phyloP scores from a whole-genome alignment of 2,888 invertebrate species.

The Selenia dentaria region DNA sequence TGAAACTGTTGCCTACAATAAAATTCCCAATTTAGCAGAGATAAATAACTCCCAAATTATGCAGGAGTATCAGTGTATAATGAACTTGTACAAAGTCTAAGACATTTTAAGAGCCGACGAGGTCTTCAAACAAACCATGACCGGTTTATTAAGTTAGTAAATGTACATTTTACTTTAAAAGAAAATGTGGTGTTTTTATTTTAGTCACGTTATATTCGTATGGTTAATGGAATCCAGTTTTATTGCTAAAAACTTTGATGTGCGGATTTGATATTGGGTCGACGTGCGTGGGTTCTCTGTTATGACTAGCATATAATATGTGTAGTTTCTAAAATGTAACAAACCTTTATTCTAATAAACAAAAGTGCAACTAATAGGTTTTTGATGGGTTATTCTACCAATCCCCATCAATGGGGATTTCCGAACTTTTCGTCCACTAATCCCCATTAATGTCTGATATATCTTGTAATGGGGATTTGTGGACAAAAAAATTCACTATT shows the following conservation, averaged over 20 bases:
- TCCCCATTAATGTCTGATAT: no score
- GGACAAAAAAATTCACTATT: no score
- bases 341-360: no score
- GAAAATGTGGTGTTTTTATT: slow-evolving; percentile 16
- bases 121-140: slow-evolving; percentile 4
- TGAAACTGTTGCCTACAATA: slow-evolving; percentile 27
- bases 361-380: no score
- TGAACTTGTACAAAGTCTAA: slow-evolving; percentile 3
- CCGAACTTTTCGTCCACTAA: no score
- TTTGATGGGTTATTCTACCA: no score
- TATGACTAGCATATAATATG: no score
- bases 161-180: slow-evolving; percentile 3
- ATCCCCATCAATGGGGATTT: no score
- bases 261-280: no score
- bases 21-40: slow-evolving; percentile 20
- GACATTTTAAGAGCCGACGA: slow-evolving; percentile 1
- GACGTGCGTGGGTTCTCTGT: no score
- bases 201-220: slow-evolving; percentile 30
- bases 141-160: slow-evolving; percentile 5
- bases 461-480: no score
- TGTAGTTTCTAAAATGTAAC: no score
- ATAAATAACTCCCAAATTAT: slow-evolving; percentile 10
- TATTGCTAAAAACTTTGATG: slow-evolving; percentile 29
- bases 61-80: slow-evolving; percentile 9
- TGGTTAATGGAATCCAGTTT: slow-evolving; percentile 39